Percentiles rank a stretch among this genome's conserved stretches.
These are phyloP conservation scores for Oconnorella tubifera DNA, from an alignment of 2,888 invertebrate species.

Conservation along the genomic window DNA sequence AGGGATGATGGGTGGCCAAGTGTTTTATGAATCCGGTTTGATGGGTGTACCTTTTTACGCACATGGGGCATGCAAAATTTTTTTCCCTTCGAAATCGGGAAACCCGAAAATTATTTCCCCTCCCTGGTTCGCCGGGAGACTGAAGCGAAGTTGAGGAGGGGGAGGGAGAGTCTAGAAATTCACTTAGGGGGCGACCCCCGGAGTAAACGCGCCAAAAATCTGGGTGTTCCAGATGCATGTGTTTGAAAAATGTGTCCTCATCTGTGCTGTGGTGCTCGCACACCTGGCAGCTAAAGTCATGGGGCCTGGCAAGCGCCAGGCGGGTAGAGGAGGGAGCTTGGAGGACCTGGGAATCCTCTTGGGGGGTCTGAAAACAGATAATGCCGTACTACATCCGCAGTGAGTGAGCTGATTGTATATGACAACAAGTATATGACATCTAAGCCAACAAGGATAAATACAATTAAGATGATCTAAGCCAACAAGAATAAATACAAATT, in stretches of 20 bases:
- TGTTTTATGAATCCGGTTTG: slow-evolving; percentile 35
- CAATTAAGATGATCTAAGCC: no score
- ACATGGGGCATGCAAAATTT: slow-evolving; percentile 30
- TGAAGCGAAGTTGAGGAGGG: slow-evolving; percentile 27
- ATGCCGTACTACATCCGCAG: no score
- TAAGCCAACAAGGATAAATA: no score
- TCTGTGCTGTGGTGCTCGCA: slow-evolving; percentile 35
- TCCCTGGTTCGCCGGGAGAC: slow-evolving; percentile 27
- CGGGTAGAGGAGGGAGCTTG: no score
- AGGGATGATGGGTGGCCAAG: slow-evolving; percentile 23
- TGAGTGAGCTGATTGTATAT: no score
- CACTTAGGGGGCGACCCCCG: slow-evolving; percentile 32
- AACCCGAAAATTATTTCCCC: neutral
- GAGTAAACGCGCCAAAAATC: slow-evolving; percentile 37
- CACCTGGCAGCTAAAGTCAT: slow-evolving; percentile 36
- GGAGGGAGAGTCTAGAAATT: slow-evolving; percentile 20
- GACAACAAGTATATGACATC: no score
- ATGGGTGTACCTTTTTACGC: slow-evolving; percentile 33
- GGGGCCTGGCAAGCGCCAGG: slow-evolving; percentile 31
- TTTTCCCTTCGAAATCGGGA: slow-evolving; percentile 15
- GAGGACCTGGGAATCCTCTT: no score
- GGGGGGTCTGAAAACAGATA: no score
- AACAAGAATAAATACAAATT: no score
- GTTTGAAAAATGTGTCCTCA: slow-evolving; percentile 33
- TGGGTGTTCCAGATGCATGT: slow-evolving; percentile 36